These are phyloP conservation scores for Gymnobelideus leadbeateri DNA, from an alignment of 2,113 vertebrate genomes.

Conservation along the genomic window DNA sequence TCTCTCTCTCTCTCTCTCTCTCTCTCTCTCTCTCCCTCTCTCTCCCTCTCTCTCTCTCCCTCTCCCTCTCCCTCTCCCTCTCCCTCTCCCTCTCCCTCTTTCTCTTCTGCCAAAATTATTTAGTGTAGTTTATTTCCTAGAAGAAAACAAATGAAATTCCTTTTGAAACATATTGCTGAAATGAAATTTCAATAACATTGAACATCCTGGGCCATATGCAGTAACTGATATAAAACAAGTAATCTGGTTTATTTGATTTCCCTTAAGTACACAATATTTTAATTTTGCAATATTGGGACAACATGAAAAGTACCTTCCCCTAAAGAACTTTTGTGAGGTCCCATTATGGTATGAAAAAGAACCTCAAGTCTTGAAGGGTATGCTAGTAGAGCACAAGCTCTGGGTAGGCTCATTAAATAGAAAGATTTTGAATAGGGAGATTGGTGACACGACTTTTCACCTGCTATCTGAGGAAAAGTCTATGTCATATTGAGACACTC, in stretches of 20 bases:
- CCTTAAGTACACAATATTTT: neutral
- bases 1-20: neutral
- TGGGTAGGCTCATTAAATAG: neutral
- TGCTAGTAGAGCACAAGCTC: neutral
- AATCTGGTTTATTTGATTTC: neutral
- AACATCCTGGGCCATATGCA: conserved; percentile 34
- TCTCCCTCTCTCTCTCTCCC: neutral
- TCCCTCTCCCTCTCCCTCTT: neutral
- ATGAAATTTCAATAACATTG: neutral
- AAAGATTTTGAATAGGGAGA: neutral
- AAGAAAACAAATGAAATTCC: conserved; percentile 18
- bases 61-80: neutral
- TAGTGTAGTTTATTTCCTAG: neutral
- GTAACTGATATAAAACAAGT: neutral
- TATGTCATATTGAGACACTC: neutral
- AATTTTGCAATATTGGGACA: neutral
- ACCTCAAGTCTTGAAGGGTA: neutral
- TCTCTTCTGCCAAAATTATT: neutral
- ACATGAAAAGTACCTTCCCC: neutral
- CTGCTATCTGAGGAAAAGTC: neutral
- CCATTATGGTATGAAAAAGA: neutral
- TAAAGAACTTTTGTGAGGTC: neutral
- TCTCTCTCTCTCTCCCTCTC: neutral
- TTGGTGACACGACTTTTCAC: neutral
- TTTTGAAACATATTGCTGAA: conserved; percentile 8